These are phyloP conservation scores for Scaptomyza reducta DNA, from an alignment of 2,888 invertebrate species.

Conservation along the genomic window DNA sequence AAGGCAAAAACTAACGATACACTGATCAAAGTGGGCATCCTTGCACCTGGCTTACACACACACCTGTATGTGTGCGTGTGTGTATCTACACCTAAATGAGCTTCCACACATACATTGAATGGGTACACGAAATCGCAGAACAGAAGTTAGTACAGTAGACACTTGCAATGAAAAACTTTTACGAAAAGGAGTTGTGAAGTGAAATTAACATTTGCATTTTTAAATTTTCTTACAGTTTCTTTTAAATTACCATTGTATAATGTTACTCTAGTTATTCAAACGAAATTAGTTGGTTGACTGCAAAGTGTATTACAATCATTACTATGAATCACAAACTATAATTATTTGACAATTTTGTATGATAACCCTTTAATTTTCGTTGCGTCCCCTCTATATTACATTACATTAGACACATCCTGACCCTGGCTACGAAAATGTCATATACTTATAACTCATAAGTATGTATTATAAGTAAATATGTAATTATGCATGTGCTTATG, in stretches of 20 bases:
- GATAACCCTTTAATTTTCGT: not conserved
- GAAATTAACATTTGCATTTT: too few species aligned
- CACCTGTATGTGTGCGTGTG: not conserved
- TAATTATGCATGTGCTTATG: slow-evolving; percentile 37
- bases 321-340: not conserved
- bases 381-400: slow-evolving; percentile 8
- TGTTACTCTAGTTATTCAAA: not conserved
- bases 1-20: slow-evolving; percentile 26
- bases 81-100: slow-evolving; percentile 25
- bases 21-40: slow-evolving; percentile 28
- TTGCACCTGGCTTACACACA: slow-evolving; percentile 41
- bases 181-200: not conserved
- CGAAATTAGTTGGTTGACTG: too few species aligned
- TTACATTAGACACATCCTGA: slow-evolving; percentile 66
- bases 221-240: too few species aligned
- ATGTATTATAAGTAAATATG: slow-evolving; percentile 13
- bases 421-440: slow-evolving; percentile 62
- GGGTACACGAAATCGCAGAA: slow-evolving; percentile 34
- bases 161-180: too few species aligned
- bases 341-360: not conserved
- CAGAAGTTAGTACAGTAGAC: slow-evolving; percentile 31
- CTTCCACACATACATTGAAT: slow-evolving; percentile 20
- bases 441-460: slow-evolving; percentile 30
- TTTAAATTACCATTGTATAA: too few species aligned
- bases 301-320: not conserved